These are phyloP conservation scores for Astatotilapia flaviijosephi DNA, from an alignment of 2,113 vertebrate species.

Conservation along the genomic window DNA sequence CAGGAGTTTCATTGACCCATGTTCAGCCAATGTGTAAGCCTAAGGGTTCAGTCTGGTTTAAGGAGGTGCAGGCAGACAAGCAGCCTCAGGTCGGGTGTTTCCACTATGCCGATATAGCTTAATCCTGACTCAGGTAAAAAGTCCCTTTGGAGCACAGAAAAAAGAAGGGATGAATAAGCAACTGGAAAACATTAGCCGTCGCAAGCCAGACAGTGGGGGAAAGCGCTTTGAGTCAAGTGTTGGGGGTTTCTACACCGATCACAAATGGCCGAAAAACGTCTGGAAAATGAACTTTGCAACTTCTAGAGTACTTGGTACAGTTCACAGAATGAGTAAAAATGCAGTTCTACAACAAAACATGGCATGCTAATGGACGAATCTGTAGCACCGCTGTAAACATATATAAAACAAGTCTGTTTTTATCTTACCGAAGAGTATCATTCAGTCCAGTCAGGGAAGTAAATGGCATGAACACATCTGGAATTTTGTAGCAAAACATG, in stretches of 20 bases:
- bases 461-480: constrained; percentile 26
- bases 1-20: not conserved
- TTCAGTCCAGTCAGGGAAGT: not conserved
- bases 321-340: not conserved
- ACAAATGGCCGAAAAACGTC: not conserved
- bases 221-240: constrained; percentile 18
- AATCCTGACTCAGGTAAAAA: constrained; percentile 62
- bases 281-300: not conserved
- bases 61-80: not conserved
- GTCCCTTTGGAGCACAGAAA: not conserved
- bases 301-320: not conserved
- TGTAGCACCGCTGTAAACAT: not conserved
- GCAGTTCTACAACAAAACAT: not conserved
- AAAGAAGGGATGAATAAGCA: constrained; percentile 45
- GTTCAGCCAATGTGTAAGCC: not conserved
- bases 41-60: not conserved
- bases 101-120: not conserved
- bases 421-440: not conserved
- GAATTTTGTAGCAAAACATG: constrained; percentile 35
- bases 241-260: not conserved
- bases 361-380: not conserved
- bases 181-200: constrained; percentile 56
- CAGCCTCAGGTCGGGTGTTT: constrained; percentile 18
- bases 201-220: constrained; percentile 13
- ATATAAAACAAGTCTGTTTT: not conserved